A percentile compares a stretch with the other conserved stretches of the same genome.
Conservation (phyloP, 2,797 vertebrate species). For the Periophthalmus magnuspinnatus region DNA sequence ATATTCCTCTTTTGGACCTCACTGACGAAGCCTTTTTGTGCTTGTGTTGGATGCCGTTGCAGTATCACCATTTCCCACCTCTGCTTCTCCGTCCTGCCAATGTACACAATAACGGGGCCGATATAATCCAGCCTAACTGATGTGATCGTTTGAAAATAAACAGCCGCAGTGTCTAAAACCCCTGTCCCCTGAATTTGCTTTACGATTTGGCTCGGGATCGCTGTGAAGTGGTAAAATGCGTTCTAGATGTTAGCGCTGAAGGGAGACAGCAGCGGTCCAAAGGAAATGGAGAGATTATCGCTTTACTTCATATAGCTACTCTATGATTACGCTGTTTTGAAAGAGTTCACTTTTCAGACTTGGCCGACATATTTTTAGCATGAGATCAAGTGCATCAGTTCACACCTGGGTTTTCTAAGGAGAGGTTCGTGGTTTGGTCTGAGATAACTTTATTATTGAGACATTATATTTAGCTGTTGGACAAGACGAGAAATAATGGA, state of each 20-base stretch:
- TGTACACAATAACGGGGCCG: slow-evolving; percentile 31
- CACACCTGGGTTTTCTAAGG: slow-evolving; percentile 4
- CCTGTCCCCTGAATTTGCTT: slow-evolving; percentile 37
- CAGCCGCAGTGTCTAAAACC: slow-evolving; percentile 26
- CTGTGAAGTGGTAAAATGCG: slow-evolving; percentile 41
- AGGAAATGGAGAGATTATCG: slow-evolving; percentile 56
- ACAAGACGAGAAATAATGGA: not conserved
- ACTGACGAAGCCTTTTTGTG: slow-evolving; percentile 17
- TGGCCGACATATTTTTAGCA: not conserved
- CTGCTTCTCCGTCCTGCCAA: slow-evolving; percentile 33
- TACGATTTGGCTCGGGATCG: slow-evolving; percentile 43
- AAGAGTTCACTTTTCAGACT: slow-evolving; percentile 3
- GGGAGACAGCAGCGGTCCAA: slow-evolving; percentile 36
- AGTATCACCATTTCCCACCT: slow-evolving; percentile 25
- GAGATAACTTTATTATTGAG: not conserved
- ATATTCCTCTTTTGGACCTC: slow-evolving; percentile 18
- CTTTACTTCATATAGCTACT: slow-evolving; percentile 42
- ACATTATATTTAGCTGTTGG: not conserved
- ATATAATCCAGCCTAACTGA: slow-evolving; percentile 43
- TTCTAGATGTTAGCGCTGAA: slow-evolving; percentile 20
- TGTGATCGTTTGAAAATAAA: slow-evolving; percentile 45
- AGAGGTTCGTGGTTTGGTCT: not conserved
- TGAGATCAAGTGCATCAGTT: not conserved
- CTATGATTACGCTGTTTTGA: slow-evolving; percentile 55
- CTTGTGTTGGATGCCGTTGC: slow-evolving; percentile 36